Evolutionary conservation across 2,113 vertebrate species (phyloP).

Genomic region (Entelurus aequoreus): DNA sequence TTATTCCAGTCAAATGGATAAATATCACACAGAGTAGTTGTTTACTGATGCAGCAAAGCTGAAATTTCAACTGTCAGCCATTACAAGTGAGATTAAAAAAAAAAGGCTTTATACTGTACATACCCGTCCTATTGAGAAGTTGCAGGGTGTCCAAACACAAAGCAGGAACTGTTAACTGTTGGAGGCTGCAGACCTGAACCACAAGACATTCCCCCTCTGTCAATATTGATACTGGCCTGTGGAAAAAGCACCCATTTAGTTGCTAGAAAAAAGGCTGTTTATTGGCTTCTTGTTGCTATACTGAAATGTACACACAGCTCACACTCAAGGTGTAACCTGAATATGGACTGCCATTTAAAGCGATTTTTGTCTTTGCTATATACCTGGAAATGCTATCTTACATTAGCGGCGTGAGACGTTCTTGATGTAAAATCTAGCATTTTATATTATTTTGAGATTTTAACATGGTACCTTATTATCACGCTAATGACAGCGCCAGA

Average conservation of each 20-base stretch:
- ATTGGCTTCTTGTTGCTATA: slow-evolving; percentile 17
- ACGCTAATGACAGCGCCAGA: too few species aligned
- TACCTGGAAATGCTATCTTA: not conserved
- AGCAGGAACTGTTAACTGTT: slow-evolving; percentile 47
- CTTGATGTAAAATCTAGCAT: not conserved
- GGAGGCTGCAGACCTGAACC: slow-evolving; percentile 28
- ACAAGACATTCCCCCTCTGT: slow-evolving; percentile 49
- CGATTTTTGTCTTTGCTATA: not conserved
- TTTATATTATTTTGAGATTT: not conserved
- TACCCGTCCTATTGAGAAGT: slow-evolving; percentile 28
- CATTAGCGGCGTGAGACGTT: not conserved
- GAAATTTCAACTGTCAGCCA: not conserved
- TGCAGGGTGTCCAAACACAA: slow-evolving; percentile 40
- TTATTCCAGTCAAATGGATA: not conserved
- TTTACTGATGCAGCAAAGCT: not conserved
- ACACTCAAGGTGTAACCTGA: not conserved
- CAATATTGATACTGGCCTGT: slow-evolving; percentile 64
- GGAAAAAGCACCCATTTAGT: slow-evolving; percentile 36
- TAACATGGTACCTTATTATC: too few species aligned
- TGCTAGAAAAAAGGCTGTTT: slow-evolving; percentile 15
- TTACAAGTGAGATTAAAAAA: not conserved
- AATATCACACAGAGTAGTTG: not conserved
- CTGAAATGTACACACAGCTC: slow-evolving; percentile 15
- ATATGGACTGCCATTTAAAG: not conserved
- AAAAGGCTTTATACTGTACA: not conserved